Base-by-base conservation (phyloP, 2,113 vertebrate species). In the Pelobates fuscus region DNA sequence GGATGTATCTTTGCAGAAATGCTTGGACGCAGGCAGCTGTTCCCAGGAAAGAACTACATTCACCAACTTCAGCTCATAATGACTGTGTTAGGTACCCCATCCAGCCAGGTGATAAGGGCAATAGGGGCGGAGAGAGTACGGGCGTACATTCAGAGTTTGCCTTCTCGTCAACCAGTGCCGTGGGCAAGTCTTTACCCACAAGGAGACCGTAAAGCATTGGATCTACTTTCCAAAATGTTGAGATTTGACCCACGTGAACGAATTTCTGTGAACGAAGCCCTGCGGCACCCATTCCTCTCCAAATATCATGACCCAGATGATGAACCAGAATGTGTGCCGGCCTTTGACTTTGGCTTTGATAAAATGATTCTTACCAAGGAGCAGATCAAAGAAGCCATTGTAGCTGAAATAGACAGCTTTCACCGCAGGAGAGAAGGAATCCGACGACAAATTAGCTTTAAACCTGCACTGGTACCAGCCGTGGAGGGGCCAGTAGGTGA, bases 1-100 rank as follows among this genome's bases (percentile, higher is more conserved):
- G 97, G 97, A 0, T 98, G 97, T 80, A 98, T 98, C 80, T 97
- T 98, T 15, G 97, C 94, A 0, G 97, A 98, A 80, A 98, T 98
- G 97, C 65, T 98, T 5, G 97, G 93, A 0, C 87, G 96, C 0
- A 90, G 93, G 0, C 97, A 98, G 76, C 92, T 98, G 25, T 98
- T 98, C 77, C 97, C 95, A 0, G 97, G 96, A 0, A 90, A 95
- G 0, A 93, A 98, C 58, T 98, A 98, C 0, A 90, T 98, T 0
- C 95, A 98, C 74, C 97, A 98, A 82, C 87, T 98, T 0, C 95
- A 97, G 63, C 89, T 98, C 8, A 96, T 98, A 82, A 87, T 98
- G 88, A 93, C 89, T 0, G 94, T 97, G 57, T 27, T 98, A 71
- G 97, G 96, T 0, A 98, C 95, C 0, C 96, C 95, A 0, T 94